Conservation (phyloP, 2,797 vertebrate genomes). For the Buphagus erythrorhynchus region DNA sequence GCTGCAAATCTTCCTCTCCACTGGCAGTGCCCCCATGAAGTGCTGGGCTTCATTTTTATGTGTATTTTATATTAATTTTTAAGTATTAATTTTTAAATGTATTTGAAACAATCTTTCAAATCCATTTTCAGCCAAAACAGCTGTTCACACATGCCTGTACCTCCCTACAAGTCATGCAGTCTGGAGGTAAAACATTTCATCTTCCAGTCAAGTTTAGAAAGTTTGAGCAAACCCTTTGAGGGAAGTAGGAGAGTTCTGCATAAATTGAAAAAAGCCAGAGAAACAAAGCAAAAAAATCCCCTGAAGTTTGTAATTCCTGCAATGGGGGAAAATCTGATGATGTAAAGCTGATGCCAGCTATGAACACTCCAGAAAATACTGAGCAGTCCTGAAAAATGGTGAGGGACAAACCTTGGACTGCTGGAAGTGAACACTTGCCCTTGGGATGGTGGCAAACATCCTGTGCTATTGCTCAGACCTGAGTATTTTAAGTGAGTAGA, state of each 20-base stretch:
- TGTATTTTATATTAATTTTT: neutral
- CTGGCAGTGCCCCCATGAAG: neutral
- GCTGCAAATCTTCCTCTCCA: neutral
- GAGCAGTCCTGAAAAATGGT: neutral
- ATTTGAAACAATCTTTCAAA: neutral
- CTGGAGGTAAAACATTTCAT: neutral
- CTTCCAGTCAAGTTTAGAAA: neutral
- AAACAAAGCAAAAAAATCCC: neutral
- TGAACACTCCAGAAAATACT: rapidly evolving
- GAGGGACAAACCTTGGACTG: neutral
- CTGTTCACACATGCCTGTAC: neutral
- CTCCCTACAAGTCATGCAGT: neutral
- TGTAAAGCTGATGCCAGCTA: neutral
- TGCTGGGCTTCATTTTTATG: neutral
- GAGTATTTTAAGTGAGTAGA: neutral
- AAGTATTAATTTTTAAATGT: neutral
- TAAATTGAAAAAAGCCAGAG: neutral
- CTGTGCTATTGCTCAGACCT: neutral
- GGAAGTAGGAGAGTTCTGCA: neutral
- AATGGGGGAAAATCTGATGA: neutral
- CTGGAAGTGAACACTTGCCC: neutral
- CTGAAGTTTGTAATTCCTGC: neutral
- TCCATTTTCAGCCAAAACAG: neutral
- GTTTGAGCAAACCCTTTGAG: neutral
- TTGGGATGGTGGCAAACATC: neutral